Base-by-base conservation (phyloP, 1,140 invertebrate species). In the Venustaconcha ellipsiformis region DNA sequence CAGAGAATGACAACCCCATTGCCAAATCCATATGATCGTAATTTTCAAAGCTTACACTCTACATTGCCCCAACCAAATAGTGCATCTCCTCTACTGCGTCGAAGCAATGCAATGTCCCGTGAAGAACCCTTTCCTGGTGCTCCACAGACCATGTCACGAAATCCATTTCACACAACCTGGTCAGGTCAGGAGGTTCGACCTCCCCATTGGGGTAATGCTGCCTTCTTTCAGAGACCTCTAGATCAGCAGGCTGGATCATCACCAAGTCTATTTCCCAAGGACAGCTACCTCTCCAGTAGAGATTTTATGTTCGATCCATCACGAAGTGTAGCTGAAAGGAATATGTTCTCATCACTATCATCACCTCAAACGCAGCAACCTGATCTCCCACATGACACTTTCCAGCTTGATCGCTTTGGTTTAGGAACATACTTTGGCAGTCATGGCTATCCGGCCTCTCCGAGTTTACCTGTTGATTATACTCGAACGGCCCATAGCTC, bases 261-360 rank as follows among this genome's bases (percentile, higher is more conserved):
- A 55, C 80, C 85, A 23, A 76, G 82, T 37, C 81, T 88, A 58
- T 81, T 86, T 76, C 76, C 80, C 56, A 88, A 86, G 71, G 86
- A 86, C 55, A 83, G 82, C 64, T 88, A 88, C 75, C 82, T 87
- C 68, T 59, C 84, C 14, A 78, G 85, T 8, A 78, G 86, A 15
- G 86, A 88, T 8, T 87, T 88, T 67, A 86, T 87, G 86, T 88
- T 88, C 79, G 87, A 88, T 70, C 82, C 84, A 20, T 85, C 87
- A 13, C 75, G 83, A n/a, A 66, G 81, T 57, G 78, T 82, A 57
- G 70, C 85, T 18, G 87, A 88, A 57, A 80, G 86, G 62, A 83
- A 83, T 64, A 86, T 88, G 83, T 88, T 88, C 63, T 77, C 86
- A 67, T 80, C 80, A 48, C 69, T 88, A 59, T 78, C 87, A 30